Conservation (phyloP, 2,113 vertebrate genomes). For the Cisticola juncidis region DNA sequence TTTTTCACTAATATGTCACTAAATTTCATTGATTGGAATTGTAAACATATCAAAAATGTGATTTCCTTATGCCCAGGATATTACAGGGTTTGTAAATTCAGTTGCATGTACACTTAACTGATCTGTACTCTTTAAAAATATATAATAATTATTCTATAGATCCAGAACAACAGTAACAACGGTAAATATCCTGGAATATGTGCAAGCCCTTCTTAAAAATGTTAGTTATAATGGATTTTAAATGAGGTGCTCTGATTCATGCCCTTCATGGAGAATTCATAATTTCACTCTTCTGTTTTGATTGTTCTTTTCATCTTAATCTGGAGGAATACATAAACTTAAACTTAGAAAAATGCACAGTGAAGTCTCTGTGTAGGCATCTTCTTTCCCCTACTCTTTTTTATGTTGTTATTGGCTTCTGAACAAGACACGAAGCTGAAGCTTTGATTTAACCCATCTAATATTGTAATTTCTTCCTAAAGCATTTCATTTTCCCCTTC, state of each 20-base stretch:
- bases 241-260: neutral
- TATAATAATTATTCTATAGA: neutral
- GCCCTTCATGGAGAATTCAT: neutral
- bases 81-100: neutral
- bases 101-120: neutral
- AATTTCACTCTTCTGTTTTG: neutral
- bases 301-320: neutral
- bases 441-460: neutral
- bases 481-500: neutral
- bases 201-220: neutral
- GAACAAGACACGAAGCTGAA: neutral
- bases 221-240: neutral
- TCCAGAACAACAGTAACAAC: neutral
- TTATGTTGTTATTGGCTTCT: neutral
- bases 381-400: neutral
- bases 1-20: neutral
- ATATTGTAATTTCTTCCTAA: neutral
- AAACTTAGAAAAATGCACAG: neutral
- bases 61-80: neutral
- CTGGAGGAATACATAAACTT: neutral
- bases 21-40: neutral
- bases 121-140: neutral
- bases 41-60: neutral
- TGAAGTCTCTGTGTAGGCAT: neutral
- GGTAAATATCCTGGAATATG: neutral